phyloP scores from a whole-genome alignment of 1,140 invertebrate species.

The Saccostrea echinata region DNA sequence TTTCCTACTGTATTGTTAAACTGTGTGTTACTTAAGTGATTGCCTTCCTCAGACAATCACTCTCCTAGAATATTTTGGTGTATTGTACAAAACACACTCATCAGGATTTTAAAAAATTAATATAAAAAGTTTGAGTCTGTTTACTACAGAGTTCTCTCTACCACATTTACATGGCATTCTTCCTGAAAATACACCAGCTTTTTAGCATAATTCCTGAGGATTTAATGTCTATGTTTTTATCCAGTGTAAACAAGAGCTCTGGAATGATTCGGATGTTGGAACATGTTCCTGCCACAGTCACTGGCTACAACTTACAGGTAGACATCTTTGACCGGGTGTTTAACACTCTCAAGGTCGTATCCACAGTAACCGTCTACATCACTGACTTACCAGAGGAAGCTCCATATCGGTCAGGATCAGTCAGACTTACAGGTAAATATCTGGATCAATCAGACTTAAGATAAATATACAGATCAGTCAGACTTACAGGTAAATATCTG shows the following conservation, averaged over 20 bases:
- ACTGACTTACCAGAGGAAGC: slow-evolving; percentile 51
- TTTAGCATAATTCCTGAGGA: no score
- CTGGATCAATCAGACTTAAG: background rate
- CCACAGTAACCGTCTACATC: slow-evolving; percentile 44
- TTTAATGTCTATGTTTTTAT: background rate
- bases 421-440: slow-evolving; percentile 47
- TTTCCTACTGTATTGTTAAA: no score
- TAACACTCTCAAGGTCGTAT: background rate
- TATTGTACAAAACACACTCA: no score
- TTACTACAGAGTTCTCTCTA: no score
- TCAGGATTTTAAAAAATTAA: no score
- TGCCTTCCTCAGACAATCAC: no score
- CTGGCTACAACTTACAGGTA: slow-evolving; percentile 11
- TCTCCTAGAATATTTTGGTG: no score
- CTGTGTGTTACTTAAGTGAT: no score
- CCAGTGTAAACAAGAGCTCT: slow-evolving; percentile 22
- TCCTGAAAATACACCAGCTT: no score
- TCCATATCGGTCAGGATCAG: slow-evolving; percentile 50
- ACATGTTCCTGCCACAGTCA: slow-evolving; percentile 15
- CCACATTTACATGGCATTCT: no score
- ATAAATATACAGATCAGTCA: background rate
- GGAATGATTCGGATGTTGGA: slow-evolving; percentile 44
- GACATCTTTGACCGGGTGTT: background rate
- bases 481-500: background rate
- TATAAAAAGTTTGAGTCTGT: no score